Conservation (phyloP, 2,113 vertebrate genomes). For the Ploceus nigricollis region DNA sequence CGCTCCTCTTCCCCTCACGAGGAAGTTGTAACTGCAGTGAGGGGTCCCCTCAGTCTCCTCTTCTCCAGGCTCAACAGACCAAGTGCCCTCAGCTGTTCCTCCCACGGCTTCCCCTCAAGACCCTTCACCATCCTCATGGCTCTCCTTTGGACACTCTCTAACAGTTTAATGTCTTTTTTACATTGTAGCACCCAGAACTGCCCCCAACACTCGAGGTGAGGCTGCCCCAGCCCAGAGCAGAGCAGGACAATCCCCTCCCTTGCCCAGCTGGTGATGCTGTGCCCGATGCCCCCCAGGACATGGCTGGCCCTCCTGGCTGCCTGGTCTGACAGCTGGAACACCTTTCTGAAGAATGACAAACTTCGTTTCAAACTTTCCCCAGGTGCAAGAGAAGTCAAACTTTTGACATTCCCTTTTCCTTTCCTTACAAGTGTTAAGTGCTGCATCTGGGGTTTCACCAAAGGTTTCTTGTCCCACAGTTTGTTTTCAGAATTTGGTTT, state of each 20-base stretch:
- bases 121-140: background rate
- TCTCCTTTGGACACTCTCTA: background rate
- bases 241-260: background rate
- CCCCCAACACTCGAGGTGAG: background rate
- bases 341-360: background rate
- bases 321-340: background rate
- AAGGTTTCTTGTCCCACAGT: background rate
- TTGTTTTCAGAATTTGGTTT: background rate
- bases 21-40: background rate
- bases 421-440: background rate
- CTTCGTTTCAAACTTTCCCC: background rate
- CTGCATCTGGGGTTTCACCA: background rate
- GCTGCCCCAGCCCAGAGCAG: background rate
- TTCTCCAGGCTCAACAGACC: background rate
- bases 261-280: rapidly evolving
- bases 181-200: rapidly evolving
- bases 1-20: rapidly evolving
- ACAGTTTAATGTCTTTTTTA: background rate
- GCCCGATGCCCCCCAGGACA: background rate
- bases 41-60: background rate
- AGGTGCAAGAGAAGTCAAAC: background rate
- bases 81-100: rapidly evolving
- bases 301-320: rapidly evolving
- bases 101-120: rapidly evolving
- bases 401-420: background rate